Evolutionary conservation across 2,888 invertebrate species (phyloP).

Genomic region (Metalampra italica): DNA sequence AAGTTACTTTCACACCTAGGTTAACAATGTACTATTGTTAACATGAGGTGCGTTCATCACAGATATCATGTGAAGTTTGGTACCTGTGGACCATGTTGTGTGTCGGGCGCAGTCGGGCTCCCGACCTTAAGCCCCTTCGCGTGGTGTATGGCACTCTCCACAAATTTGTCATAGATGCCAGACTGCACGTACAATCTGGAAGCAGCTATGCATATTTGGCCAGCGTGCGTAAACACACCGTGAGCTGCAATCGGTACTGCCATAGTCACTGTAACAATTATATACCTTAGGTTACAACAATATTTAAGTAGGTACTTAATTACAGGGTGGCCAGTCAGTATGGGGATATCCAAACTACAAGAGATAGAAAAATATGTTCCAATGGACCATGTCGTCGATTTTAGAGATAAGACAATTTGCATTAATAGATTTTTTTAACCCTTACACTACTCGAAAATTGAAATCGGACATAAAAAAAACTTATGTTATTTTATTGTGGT

Average conservation of each 20-base stretch:
- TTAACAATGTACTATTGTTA: background rate
- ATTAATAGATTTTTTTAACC: too few species aligned
- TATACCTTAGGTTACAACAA: background rate
- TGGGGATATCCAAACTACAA: too few species aligned
- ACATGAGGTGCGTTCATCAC: too few species aligned
- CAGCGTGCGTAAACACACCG: constrained; percentile 50
- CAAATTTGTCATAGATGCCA: constrained; percentile 91
- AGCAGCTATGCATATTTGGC: constrained; percentile 67
- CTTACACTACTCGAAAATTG: too few species aligned
- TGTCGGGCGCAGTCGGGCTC: constrained; percentile 82
- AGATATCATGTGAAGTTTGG: background rate
- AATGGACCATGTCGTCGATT: too few species aligned
- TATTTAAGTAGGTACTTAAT: too few species aligned
- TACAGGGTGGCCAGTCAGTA: too few species aligned
- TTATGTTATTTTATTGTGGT: too few species aligned
- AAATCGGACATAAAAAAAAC: too few species aligned
- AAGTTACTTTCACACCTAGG: too few species aligned
- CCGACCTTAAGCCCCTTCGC: constrained; percentile 87
- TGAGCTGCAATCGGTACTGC: constrained; percentile 64
- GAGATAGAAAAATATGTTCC: too few species aligned
- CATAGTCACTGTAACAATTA: constrained; percentile 47
- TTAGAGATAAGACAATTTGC: too few species aligned
- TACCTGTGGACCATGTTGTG: constrained; percentile 92
- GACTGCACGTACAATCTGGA: constrained; percentile 90
- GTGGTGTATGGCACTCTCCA: constrained; percentile 83